Evolutionary conservation across 2,113 vertebrate species (phyloP), one percentile per base, ranked within the genome.

Genomic region (Nesoenas mayeri): DNA sequence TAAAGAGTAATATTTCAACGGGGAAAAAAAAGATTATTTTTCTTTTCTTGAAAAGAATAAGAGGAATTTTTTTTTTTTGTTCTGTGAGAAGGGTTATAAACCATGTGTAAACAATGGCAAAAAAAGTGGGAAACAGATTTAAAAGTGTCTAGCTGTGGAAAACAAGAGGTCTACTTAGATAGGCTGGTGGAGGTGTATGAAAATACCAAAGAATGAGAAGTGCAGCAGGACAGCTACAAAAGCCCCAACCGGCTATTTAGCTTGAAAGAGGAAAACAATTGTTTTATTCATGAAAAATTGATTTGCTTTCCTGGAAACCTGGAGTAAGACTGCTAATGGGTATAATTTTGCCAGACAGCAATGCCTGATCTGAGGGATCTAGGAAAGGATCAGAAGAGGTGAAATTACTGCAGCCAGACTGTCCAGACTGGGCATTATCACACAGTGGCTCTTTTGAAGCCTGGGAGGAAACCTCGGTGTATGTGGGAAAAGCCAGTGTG

Each of bases 21-120:
- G 53, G 17, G 3, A 0, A 3, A 54, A 53, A 70, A 60, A 40
- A 20, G 3, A 2, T 1, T 5, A 8, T 2, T 4, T 69, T 29
- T 74, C 54, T 92, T 79, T 36, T 26, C 26, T 77, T 85, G 9
- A 48, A 51, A 62, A 92, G 12, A 80, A 40, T 22, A 7, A 61
- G 6, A 17, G 1, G 6, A 50, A 32, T 40, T 40, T 40, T 40
- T 38, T 25, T 22, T n/a, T 72, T 20, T 48, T 50, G 21, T 91
- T 62, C 13, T 26, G 6, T 65, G 9, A 56, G 42, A 74, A 38
- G 17, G 4, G 22, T 65, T 77, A 21, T 61, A 62, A 83, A 47
- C 13, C 2, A 0, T 17, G 13, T 26, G 15, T 81, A 71, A 87
- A 79, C 26, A 72, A 31, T 40, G 17, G 15, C 75, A 80, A 58